phyloP scores from a whole-genome alignment of 2,797 vertebrate genomes.

The Myotis planiceps region DNA sequence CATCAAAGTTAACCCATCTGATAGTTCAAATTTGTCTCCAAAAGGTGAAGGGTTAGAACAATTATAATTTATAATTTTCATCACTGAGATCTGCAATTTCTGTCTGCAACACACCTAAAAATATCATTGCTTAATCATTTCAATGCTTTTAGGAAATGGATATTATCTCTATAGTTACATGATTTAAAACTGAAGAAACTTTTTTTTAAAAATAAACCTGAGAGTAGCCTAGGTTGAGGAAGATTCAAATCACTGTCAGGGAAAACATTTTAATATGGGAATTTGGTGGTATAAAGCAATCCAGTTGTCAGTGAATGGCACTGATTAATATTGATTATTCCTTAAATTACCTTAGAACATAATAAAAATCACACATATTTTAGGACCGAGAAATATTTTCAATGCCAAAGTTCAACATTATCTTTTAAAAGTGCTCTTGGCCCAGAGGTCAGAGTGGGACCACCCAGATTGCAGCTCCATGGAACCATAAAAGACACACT shows the following conservation, averaged over 20 bases:
- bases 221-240: constrained; percentile 1
- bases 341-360: neutral
- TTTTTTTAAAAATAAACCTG: neutral
- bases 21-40: constrained; percentile 37
- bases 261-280: neutral
- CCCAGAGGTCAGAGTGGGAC: no score
- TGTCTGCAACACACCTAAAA: constrained; percentile 1
- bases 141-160: constrained; percentile 32
- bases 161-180: constrained; percentile 46
- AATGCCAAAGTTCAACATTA: neutral
- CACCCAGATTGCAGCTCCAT: no score
- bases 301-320: neutral
- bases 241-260: neutral
- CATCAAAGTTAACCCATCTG: neutral
- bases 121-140: constrained; percentile 45
- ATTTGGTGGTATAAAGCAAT: neutral
- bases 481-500: no score
- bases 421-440: neutral
- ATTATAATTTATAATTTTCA: constrained; percentile 59
- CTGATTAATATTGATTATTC: neutral
- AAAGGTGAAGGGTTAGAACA: constrained; percentile 44
- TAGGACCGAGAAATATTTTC: neutral
- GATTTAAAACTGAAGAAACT: constrained; percentile 51
- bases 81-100: neutral
- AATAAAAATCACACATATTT: neutral